Percentiles rank a stretch among this genome's conserved stretches.
Conservation (phyloP, 2,113 vertebrate genomes). For the Arizona elegans region DNA sequence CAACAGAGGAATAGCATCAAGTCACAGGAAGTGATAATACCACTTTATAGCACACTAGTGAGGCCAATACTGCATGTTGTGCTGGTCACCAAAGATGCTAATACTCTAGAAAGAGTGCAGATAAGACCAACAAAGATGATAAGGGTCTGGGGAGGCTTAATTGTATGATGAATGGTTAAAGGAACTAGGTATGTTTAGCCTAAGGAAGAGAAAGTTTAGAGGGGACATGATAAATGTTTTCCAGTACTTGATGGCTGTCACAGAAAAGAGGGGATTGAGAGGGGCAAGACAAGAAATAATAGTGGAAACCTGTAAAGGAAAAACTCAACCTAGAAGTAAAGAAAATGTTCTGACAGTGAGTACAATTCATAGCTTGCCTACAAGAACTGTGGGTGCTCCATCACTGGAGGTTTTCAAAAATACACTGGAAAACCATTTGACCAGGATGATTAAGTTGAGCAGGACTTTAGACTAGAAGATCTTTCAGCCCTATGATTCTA, state of each 20-base stretch:
- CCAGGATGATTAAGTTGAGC: no score
- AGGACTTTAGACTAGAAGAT: no score
- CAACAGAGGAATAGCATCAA: background rate
- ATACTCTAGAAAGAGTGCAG: no score
- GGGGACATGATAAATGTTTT: no score
- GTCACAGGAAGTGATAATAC: background rate
- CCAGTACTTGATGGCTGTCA: background rate
- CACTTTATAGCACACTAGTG: background rate
- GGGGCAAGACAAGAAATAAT: background rate
- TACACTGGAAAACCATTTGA: no score
- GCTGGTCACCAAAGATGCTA: no score
- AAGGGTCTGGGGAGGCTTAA: no score
- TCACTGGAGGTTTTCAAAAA: background rate
- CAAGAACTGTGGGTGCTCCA: background rate
- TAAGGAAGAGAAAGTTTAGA: no score
- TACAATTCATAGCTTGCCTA: background rate
- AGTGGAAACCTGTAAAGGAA: background rate
- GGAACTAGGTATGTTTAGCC: no score
- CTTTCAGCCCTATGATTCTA: no score
- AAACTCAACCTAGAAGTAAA: background rate
- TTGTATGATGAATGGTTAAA: no score
- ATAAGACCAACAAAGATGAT: no score
- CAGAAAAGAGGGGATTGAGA: background rate
- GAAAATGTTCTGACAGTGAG: background rate
- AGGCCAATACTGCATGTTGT: background rate